Evolutionary conservation across 2,113 vertebrate species (phyloP).

Genomic region (Balaeniceps rex): DNA sequence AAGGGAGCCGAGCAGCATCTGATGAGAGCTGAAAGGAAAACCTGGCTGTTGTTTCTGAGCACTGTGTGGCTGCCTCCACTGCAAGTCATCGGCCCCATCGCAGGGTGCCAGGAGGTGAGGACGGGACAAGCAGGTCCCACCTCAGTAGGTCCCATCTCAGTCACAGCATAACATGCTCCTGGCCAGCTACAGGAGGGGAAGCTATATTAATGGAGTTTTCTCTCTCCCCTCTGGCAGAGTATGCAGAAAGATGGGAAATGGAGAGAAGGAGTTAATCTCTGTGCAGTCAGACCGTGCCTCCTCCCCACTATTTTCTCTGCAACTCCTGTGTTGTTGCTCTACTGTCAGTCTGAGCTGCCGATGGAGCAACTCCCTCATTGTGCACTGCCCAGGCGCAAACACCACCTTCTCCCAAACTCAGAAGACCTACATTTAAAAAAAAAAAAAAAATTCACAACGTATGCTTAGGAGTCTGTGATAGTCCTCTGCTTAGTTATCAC

Average conservation of each 20-base stretch:
- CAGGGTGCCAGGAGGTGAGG: background rate
- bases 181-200: background rate
- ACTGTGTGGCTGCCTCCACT: background rate
- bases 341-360: background rate
- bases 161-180: too few relatives aligned
- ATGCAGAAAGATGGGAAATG: background rate
- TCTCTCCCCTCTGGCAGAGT: background rate
- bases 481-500: background rate
- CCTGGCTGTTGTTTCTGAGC: background rate
- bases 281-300: background rate
- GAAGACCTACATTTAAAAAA: background rate
- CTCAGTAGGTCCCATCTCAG: background rate
- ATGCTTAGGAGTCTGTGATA: background rate
- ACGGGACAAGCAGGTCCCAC: background rate
- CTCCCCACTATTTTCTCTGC: background rate
- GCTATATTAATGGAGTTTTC: background rate
- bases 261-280: conserved; percentile 10
- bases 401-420: background rate
- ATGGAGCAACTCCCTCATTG: background rate
- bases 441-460: background rate
- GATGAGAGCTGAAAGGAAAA: background rate
- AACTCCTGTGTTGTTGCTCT: background rate
- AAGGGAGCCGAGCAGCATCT: background rate
- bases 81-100: background rate
- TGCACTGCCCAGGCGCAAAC: background rate